These are phyloP conservation scores for Molossus alvarezi DNA, from an alignment of 2,797 vertebrate genomes.

Conservation along the genomic window DNA sequence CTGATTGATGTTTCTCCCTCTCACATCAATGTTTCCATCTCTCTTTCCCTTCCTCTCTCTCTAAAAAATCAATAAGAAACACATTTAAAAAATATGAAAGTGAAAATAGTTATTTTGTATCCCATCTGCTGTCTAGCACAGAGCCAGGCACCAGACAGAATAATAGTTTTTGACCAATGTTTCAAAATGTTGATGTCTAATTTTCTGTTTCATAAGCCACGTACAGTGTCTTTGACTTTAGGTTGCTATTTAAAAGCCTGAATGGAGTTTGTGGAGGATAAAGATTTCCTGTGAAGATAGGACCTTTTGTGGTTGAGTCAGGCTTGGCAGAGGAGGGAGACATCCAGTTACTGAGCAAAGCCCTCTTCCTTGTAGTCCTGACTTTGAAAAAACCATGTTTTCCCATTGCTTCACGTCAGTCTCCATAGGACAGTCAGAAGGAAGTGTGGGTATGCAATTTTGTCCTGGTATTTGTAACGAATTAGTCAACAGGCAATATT, in stretches of 20 bases:
- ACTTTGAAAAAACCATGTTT: neutral
- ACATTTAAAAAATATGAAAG: neutral
- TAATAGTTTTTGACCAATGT: constrained; percentile 23
- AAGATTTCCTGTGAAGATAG: neutral
- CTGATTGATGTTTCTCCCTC: no score
- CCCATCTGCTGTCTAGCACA: neutral
- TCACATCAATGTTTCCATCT: no score
- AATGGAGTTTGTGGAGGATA: neutral
- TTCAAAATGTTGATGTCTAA: constrained; percentile 33
- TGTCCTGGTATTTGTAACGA: neutral
- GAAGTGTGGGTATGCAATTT: neutral
- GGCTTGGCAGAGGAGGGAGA: neutral
- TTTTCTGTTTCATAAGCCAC: constrained; percentile 43
- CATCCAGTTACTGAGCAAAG: neutral
- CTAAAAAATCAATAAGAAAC: no score
- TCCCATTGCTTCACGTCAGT: neutral
- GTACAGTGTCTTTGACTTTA: constrained; percentile 10
- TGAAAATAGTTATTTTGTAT: constrained; percentile 15
- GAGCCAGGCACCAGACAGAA: neutral
- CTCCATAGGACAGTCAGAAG: neutral
- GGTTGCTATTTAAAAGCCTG: neutral
- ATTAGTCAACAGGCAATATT: neutral
- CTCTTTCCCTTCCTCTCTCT: no score
- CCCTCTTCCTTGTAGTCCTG: neutral
- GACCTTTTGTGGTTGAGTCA: neutral